Conservation (phyloP, 2,797 vertebrate species). For the Cossypha dichroa region DNA sequence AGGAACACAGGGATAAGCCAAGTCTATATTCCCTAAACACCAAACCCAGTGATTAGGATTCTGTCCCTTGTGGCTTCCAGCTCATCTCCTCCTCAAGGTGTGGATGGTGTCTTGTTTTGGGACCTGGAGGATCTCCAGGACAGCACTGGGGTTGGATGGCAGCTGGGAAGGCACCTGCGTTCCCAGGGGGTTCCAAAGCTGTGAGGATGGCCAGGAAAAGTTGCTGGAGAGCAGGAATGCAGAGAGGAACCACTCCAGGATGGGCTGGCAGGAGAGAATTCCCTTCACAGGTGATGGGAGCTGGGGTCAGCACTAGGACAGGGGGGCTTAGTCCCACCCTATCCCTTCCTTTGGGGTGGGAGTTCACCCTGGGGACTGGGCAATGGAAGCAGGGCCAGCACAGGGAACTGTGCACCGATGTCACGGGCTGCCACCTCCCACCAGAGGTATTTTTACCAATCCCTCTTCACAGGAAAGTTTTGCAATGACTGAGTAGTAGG, state of each 20-base stretch:
- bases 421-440: background rate
- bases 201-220: rapidly evolving
- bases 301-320: background rate
- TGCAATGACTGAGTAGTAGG: background rate
- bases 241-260: rapidly evolving
- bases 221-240: background rate
- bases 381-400: background rate
- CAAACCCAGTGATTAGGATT: background rate
- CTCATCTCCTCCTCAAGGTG: background rate
- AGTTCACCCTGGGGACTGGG: rapidly evolving
- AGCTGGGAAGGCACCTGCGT: background rate
- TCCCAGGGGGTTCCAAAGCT: rapidly evolving
- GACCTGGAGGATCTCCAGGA: background rate
- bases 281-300: background rate
- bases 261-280: background rate
- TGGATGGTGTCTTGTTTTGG: background rate
- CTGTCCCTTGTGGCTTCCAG: background rate
- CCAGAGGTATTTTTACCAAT: background rate
- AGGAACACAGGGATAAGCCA: background rate
- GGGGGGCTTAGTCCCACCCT: rapidly evolving
- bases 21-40: background rate
- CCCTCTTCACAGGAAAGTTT: background rate
- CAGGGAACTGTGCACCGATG: background rate
- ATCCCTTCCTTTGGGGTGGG: background rate
- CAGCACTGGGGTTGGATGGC: background rate